Conservation (phyloP, 37 sponge, comb jelly and placozoan species). For the Theonella swinhoei region DNA sequence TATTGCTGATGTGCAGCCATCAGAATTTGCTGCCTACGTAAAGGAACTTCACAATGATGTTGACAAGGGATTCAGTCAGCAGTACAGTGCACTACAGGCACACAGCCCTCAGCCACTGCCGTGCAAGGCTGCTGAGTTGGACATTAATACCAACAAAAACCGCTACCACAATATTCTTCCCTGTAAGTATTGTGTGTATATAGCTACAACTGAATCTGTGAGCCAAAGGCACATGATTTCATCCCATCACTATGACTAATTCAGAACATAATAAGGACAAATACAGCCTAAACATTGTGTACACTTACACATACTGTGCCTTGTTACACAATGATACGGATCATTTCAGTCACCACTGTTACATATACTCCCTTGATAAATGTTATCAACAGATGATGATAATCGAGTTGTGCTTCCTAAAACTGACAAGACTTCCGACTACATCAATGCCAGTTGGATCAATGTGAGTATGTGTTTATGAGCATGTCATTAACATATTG, state of each 20-base stretch:
- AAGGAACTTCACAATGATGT: constrained; percentile 41
- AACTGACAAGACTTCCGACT: neutral
- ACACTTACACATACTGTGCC: too few species aligned
- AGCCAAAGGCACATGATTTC: too few species aligned
- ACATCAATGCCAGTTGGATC: constrained; percentile 39
- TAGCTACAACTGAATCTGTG: too few species aligned
- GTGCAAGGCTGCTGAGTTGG: neutral
- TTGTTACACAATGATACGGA: too few species aligned
- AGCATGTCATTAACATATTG: neutral
- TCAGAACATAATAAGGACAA: too few species aligned
- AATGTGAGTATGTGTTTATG: constrained; percentile 11
- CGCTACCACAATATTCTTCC: constrained; percentile 29
- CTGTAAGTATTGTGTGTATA: too few species aligned
- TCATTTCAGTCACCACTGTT: too few species aligned
- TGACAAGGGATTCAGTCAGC: constrained; percentile 28
- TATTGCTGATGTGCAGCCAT: neutral
- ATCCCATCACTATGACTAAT: too few species aligned
- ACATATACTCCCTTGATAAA: too few species aligned
- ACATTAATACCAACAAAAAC: constrained; percentile 11
- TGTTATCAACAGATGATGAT: constrained; percentile 31
- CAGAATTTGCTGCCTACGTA: constrained; percentile 49
- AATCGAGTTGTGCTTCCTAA: constrained; percentile 1
- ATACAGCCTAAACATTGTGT: too few species aligned
- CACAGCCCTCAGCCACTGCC: neutral
- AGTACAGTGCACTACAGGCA: neutral